A percentile compares a stretch with the other conserved stretches of the same genome.
Conservation (phyloP, 2,797 vertebrate genomes). For the Tenualosa ilisha region DNA sequence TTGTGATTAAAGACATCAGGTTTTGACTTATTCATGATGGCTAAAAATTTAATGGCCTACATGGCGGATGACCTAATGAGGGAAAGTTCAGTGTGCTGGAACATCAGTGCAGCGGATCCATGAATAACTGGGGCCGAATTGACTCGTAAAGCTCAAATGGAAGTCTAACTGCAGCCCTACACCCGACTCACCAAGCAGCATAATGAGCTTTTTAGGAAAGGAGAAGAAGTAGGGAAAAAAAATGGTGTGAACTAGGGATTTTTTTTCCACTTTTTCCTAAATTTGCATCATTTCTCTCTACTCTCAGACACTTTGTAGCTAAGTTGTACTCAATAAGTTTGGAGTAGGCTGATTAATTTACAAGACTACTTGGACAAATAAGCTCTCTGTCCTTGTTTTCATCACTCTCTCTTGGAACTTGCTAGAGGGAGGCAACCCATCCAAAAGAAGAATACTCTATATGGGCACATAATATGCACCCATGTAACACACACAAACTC, state of each 20-base stretch:
- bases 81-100: conserved; percentile 67
- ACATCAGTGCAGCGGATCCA: conserved; percentile 65
- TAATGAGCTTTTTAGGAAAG: conserved; percentile 6
- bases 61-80: conserved; percentile 72
- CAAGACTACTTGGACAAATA: background rate
- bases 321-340: background rate
- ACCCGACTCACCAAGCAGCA: background rate
- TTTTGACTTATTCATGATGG: conserved; percentile 75
- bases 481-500: background rate
- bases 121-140: conserved; percentile 70
- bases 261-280: background rate
- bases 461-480: background rate
- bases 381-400: background rate
- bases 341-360: background rate
- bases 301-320: background rate
- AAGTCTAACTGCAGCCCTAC: background rate
- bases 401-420: background rate
- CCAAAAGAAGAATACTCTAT: background rate
- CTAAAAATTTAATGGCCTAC: conserved; percentile 75
- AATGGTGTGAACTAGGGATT: background rate
- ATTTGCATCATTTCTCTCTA: background rate
- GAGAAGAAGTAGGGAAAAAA: background rate
- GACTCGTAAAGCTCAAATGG: conserved; percentile 56
- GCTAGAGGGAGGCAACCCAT: background rate
- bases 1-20: conserved; percentile 65